Percentiles rank a stretch among this genome's conserved stretches.
Conservation (phyloP, 2,113 vertebrate species). For the Tachuris rubrigastra region DNA sequence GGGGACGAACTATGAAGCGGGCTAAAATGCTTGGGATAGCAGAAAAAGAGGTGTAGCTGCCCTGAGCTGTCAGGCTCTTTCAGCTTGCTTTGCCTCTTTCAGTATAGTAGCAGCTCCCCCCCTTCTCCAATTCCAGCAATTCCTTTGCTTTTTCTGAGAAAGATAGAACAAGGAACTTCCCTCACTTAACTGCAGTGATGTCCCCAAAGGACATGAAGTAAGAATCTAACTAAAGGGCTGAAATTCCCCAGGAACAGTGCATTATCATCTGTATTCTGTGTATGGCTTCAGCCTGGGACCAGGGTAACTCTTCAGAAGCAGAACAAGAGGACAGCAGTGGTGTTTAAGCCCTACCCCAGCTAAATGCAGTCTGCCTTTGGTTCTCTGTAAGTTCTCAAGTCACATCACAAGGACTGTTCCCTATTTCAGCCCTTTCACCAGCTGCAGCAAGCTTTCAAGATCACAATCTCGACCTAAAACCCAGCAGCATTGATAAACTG, state of each 20-base stretch:
- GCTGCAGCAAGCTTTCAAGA: not conserved
- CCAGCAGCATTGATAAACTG: not conserved
- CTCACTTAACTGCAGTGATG: not conserved
- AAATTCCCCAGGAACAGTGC: not conserved
- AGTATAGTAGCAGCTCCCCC: not conserved
- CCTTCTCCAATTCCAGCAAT: not conserved
- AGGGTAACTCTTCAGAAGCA: not conserved
- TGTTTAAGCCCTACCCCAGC: not conserved
- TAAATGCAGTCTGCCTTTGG: not conserved
- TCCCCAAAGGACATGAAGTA: not conserved
- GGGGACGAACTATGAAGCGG: not conserved
- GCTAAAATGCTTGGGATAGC: not conserved
- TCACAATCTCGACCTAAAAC: not conserved
- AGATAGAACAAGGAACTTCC: not conserved
- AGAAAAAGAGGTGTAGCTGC: not conserved
- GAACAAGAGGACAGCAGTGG: not conserved
- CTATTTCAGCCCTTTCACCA: not conserved
- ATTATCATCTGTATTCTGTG: not conserved
- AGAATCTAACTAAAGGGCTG: not conserved
- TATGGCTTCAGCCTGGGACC: not conserved
- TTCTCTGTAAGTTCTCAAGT: not conserved
- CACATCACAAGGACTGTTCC: not conserved
- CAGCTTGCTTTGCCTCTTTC: not conserved
- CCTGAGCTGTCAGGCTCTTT: not conserved
- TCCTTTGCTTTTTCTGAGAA: not conserved